A percentile compares a stretch with the other conserved stretches of the same genome.
These are phyloP conservation scores for Aplidium turbinatum DNA, from an alignment of 23 tunicate species.

Conservation along the genomic window DNA sequence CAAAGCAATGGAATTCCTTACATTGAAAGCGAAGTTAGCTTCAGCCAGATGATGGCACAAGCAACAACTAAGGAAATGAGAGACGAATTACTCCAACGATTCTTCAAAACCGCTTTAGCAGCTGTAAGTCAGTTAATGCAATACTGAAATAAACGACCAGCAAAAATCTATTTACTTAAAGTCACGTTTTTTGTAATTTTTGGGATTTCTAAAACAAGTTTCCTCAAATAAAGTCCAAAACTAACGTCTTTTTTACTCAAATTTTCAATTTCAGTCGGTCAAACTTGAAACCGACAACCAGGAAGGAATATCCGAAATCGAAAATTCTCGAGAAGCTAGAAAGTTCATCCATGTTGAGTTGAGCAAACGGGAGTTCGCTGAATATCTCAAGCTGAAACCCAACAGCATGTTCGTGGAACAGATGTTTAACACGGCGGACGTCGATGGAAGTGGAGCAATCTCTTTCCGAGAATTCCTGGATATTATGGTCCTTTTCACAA, in stretches of 20 bases:
- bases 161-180: too few relatives aligned
- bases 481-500: conserved; percentile 74
- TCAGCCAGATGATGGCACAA: conserved; percentile 38
- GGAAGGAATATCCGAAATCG: conserved; percentile 17
- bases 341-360: conserved; percentile 74
- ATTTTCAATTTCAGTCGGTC: conserved; percentile 29
- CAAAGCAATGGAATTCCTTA: conserved; percentile 2
- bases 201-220: too few relatives aligned
- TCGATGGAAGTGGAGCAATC: conserved; percentile 58
- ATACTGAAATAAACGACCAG: too few relatives aligned
- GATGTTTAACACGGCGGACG: conserved; percentile 74
- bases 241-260: background rate
- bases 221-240: too few relatives aligned
- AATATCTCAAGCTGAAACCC: conserved; percentile 72
- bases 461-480: conserved; percentile 79
- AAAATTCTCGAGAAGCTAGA: conserved; percentile 41
- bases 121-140: conserved; percentile 67
- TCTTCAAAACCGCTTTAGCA: conserved; percentile 65
- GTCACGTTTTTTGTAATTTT: too few relatives aligned
- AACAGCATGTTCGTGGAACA: conserved; percentile 81
- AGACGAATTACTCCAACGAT: conserved; percentile 57
- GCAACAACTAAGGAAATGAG: conserved; percentile 73
- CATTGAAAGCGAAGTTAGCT: conserved; percentile 8
- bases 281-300: conserved; percentile 38
- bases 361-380: conserved; percentile 83